A percentile compares a stretch with the other conserved stretches of the same genome.
These are phyloP conservation scores for Luperina testacea DNA, from an alignment of 2,888 invertebrate genomes.

Conservation along the genomic window DNA sequence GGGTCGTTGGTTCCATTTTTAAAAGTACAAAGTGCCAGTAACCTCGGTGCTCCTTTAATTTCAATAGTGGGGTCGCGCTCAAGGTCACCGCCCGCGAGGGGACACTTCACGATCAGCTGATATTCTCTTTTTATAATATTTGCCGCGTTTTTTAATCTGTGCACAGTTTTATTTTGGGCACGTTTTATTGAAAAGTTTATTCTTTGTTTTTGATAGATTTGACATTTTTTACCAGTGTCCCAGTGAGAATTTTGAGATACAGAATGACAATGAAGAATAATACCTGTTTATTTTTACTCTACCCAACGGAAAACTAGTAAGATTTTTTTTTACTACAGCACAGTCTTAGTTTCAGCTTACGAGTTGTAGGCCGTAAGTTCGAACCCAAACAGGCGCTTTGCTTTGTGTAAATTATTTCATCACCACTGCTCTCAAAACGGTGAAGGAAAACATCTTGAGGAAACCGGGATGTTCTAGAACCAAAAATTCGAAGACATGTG, in stretches of 20 bases:
- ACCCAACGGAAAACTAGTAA: background rate
- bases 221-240: background rate
- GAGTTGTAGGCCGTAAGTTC: background rate
- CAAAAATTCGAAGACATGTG: background rate
- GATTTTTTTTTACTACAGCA: background rate
- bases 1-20: conserved; percentile 79
- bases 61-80: conserved; percentile 89
- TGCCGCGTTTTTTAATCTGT: conserved; percentile 58
- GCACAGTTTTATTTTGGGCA: conserved; percentile 20
- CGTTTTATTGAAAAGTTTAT: background rate
- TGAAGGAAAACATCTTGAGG: background rate
- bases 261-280: background rate
- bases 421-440: background rate
- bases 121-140: conserved; percentile 71
- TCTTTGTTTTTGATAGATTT: background rate
- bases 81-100: conserved; percentile 87
- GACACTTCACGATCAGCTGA: conserved; percentile 88
- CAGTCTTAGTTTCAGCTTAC: too few relatives aligned
- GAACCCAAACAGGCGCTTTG: background rate
- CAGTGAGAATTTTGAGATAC: background rate
- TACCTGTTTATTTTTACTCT: background rate
- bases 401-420: background rate
- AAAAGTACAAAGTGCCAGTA: conserved; percentile 89
- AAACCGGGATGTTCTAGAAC: background rate
- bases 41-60: conserved; percentile 88